Evolutionary conservation across 2,113 vertebrate species (phyloP).

Genomic region (Azemiops feae): DNA sequence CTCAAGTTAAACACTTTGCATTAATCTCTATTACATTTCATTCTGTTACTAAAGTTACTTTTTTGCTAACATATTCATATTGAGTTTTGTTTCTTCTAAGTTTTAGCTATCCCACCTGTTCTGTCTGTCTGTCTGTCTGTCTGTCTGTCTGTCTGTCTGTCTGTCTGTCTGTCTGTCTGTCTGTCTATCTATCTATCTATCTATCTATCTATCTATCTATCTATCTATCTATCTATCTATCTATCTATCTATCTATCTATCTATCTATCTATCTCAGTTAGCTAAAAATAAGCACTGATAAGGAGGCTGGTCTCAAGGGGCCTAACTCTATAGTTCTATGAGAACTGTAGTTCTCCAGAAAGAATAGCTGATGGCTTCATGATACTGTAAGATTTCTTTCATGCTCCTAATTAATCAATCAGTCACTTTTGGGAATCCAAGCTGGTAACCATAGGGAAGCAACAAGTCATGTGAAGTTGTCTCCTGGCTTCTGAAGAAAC

Average conservation of each 20-base stretch:
- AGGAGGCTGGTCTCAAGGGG: not conserved
- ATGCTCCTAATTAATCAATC: conserved; percentile 1
- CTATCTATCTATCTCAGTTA: not conserved
- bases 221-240: no score
- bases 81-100: not conserved
- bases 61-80: not conserved
- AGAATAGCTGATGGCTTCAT: conserved; percentile 7
- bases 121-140: no score
- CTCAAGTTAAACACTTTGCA: not conserved
- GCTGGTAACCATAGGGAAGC: not conserved
- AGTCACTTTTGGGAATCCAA: not conserved
- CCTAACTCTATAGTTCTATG: conserved; percentile 51
- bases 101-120: not conserved
- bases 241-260: no score
- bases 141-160: no score
- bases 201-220: no score
- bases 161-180: no score
- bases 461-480: not conserved
- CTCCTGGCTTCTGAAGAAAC: not conserved
- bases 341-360: conserved; percentile 15
- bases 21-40: not conserved
- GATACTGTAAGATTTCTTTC: conserved; percentile 38
- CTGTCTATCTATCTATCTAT: no score
- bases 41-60: not conserved
- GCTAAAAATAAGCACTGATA: not conserved